Base-by-base conservation (phyloP, 1,140 invertebrate species). In the Hycleus phaleratus region DNA sequence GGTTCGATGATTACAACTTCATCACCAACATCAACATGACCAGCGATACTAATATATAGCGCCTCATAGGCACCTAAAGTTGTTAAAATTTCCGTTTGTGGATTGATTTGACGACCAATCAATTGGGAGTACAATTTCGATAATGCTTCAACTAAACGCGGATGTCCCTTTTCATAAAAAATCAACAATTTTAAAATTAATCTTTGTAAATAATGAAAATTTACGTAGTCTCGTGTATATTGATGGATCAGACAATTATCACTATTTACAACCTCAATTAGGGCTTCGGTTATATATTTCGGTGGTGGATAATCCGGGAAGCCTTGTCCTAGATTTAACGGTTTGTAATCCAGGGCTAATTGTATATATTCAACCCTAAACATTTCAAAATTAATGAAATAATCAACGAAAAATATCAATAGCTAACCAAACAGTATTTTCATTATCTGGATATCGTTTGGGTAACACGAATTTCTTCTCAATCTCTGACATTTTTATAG, bases 1-100 rank as follows among this genome's bases (percentile, higher is more conserved):
- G 97, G 97, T 73, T 99, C 97, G 59, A 99, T 95, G 26, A 99
- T 93, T 59, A 98, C 95, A 60, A 95, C 95, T 75, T 98, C 93
- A 53, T 90, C 87, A 60, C 90, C 92, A 44, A 79, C 81, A 65
- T 87, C 86, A 5, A 95, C 83, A 68, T 93, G 84, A 24, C 94
- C 94, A 43, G 59, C 56, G 54, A 98, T 86, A 11, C 88, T 76
- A 60, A 84, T 86, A 73, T 85, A 95, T 0, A 95, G 74, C n/a
- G 87, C 89, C 74, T 96, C 92, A 73, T 97, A 98, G 7, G 96
- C 97, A 40, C 97, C 97, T 54, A 79, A 76, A 0, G 93, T 94
- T 1, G 98, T 84, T 6, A 98, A 69, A 47, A 98, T 80, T 77
- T 98, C 93, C 38, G 61, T 71, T 25, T 64, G 47, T 26, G 68